Base-by-base conservation (phyloP, 2,888 invertebrate genomes). In the Notodonta dromedarius region DNA sequence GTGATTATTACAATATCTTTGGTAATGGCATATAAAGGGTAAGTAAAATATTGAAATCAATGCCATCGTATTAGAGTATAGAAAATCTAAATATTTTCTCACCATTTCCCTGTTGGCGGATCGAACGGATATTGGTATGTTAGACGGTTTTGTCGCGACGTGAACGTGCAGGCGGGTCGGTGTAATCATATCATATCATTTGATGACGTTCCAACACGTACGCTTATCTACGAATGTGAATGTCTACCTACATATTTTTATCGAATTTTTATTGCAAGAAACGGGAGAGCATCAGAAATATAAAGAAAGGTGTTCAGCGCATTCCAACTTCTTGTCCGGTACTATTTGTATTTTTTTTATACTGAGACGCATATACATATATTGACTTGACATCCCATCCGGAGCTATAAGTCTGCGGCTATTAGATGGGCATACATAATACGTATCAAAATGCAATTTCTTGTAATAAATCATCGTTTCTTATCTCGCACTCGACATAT, bases 61-160 rank as follows among this genome's bases (percentile, higher is more conserved):
- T 13, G 16, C 42, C 13, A 4, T 32, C 5, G 16, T 12, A 35
- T 44, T n/a, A 35, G n/a, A 8, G 56, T 59, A 65, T 59, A 61
- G 42, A 63, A 67, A 71, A 63, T 59, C 61, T 59, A 71, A 75
- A 76, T 66, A 74, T 74, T 69, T 67, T 62, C 59, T 4, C 46
- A 73, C 66, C 63, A 76, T 81, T 81, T 78, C 77, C 78, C 74
- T 73, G 72, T 65, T 60, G 66, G 63, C 58, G 70, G 79, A 82
- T 78, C 70, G 76, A 77, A 69, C 73, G 80, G 82, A 84, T 83
- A 86, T 85, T 80, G 78, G 72, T 72, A 70, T 78, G 78, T 82
- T 80, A 78, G 64, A 66, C 59, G 70, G 71, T 80, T 83, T 82
- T 84, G 82, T 78, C 76, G 67, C 64, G 60, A 65, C 48, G 60